These are phyloP conservation scores for Stercorarius parasiticus DNA, from an alignment of 2,113 vertebrate species.

Conservation along the genomic window DNA sequence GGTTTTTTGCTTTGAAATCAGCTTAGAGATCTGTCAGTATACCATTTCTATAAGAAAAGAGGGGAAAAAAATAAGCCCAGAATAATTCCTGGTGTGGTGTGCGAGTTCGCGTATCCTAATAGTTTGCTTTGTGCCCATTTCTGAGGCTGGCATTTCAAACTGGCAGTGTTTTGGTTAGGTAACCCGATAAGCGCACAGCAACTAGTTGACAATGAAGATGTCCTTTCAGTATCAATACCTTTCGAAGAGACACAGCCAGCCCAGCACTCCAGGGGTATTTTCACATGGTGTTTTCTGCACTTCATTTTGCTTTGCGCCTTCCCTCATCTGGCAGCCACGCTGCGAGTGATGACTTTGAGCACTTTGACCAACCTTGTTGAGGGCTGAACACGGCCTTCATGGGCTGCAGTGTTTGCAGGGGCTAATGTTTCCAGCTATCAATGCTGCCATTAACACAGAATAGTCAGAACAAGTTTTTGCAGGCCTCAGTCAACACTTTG, in stretches of 20 bases:
- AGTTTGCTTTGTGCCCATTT: background rate
- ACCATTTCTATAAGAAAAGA: background rate
- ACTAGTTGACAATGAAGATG: background rate
- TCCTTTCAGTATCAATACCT: background rate
- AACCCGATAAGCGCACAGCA: rapidly evolving
- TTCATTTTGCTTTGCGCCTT: background rate
- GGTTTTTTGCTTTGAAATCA: background rate
- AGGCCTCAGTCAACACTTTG: background rate
- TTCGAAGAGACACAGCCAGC: background rate
- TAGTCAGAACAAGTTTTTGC: background rate
- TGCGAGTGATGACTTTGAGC: background rate
- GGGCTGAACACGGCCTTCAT: background rate
- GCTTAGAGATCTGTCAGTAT: background rate
- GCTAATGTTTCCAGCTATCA: background rate
- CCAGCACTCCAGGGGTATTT: background rate
- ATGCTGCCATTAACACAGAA: background rate
- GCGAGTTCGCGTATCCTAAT: no score
- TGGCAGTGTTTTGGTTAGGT: background rate
- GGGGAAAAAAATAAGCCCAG: background rate
- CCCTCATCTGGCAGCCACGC: background rate
- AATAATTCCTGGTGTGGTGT: background rate
- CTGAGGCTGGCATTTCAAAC: background rate
- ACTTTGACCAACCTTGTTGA: background rate
- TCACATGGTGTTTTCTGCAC: background rate
- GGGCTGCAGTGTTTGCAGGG: background rate